Evolutionary conservation across 2,113 vertebrate species (phyloP).

Genomic region (Pygoscelis adeliae): DNA sequence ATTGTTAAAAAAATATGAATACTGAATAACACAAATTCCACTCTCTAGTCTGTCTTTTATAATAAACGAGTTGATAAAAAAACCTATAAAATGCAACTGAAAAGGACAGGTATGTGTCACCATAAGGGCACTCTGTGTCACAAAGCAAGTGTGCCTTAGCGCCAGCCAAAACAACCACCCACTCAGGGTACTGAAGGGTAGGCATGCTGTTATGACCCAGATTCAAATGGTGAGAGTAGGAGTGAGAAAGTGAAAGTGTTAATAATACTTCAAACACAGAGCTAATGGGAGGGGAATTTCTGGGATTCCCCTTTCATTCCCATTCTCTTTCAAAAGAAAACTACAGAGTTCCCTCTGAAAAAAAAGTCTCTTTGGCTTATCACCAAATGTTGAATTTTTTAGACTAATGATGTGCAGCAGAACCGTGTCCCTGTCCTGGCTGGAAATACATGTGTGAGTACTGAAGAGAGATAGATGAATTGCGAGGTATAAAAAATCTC

Average conservation of each 20-base stretch:
- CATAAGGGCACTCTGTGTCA: conserved; percentile 58
- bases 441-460: background rate
- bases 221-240: conserved; percentile 51
- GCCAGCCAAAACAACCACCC: conserved; percentile 64
- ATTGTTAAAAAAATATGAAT: background rate
- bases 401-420: background rate
- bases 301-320: conserved; percentile 36
- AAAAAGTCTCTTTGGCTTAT: background rate
- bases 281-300: conserved; percentile 31
- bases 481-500: background rate
- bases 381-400: background rate
- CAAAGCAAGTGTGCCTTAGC: conserved; percentile 1
- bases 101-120: conserved; percentile 57
- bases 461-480: background rate
- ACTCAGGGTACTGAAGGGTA: conserved; percentile 49
- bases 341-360: background rate
- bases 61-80: background rate
- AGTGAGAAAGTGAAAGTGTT: conserved; percentile 72
- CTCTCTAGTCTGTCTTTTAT: background rate
- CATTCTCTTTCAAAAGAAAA: background rate
- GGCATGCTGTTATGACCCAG: conserved; percentile 71
- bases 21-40: background rate
- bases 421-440: background rate
- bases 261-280: conserved; percentile 60
- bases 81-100: background rate